A percentile compares a stretch with the other conserved stretches of the same genome.
Conservation (phyloP, 2,888 invertebrate species). For the Dromius quadrimaculatus region DNA sequence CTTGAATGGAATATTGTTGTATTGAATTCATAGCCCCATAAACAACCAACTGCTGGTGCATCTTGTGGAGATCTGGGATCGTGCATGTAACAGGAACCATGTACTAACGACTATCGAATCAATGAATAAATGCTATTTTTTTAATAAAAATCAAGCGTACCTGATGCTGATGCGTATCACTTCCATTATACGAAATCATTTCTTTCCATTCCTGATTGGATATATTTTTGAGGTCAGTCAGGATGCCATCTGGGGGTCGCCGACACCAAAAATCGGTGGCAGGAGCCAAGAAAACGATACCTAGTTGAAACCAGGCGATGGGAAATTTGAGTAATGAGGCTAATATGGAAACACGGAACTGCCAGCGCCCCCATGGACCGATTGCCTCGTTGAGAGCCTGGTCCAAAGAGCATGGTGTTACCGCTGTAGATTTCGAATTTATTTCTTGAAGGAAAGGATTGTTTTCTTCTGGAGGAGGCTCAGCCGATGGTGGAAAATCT, state of each 20-base stretch:
- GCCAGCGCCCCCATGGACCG: conserved; percentile 74
- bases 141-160: not conserved
- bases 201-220: conserved; percentile 67
- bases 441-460: too few species aligned
- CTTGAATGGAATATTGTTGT: conserved; percentile 71
- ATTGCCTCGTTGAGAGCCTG: conserved; percentile 58
- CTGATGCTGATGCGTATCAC: conserved; percentile 8
- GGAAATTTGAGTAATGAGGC: conserved; percentile 72
- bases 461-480: too few species aligned
- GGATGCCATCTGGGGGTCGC: conserved; percentile 64
- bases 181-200: conserved; percentile 58
- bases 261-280: conserved; percentile 70
- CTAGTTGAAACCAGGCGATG: conserved; percentile 71
- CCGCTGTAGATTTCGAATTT: too few species aligned
- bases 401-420: conserved; percentile 4
- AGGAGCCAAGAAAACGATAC: conserved; percentile 72
- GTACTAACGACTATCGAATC: conserved; percentile 41
- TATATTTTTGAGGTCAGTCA: conserved; percentile 51
- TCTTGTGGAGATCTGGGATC: conserved; percentile 33
- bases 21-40: conserved; percentile 69
- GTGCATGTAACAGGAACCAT: conserved; percentile 60
- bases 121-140: not conserved
- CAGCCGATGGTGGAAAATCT: too few species aligned
- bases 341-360: conserved; percentile 68
- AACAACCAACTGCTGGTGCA: conserved; percentile 57